Conservation (phyloP, 2,888 invertebrate genomes). For the Eupithecia vulgata region DNA sequence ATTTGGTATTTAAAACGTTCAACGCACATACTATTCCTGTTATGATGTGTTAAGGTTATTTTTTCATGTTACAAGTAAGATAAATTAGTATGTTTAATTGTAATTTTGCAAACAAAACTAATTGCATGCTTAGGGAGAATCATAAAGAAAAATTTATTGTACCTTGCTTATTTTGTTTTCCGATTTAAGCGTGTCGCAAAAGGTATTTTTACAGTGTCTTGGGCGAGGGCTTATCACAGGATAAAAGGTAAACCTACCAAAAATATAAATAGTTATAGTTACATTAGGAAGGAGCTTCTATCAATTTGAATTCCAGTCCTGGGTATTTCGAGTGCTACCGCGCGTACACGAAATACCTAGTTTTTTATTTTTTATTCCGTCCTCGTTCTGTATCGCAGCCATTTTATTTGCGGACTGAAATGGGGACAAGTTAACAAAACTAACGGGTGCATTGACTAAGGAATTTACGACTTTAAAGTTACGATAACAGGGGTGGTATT, state of each 20-base stretch:
- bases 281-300: not conserved
- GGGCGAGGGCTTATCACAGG: not conserved
- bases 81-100: too few relatives aligned
- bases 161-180: not conserved
- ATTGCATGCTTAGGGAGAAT: too few relatives aligned
- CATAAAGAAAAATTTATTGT: too few relatives aligned
- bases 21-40: too few relatives aligned
- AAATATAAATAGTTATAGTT: too few relatives aligned
- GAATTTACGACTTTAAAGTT: conserved; percentile 42
- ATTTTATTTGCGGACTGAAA: conserved; percentile 41
- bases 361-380: conserved; percentile 25
- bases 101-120: too few relatives aligned
- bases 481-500: conserved; percentile 7
- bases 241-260: too few relatives aligned
- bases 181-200: not conserved
- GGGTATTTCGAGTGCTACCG: too few relatives aligned
- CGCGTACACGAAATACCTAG: conserved; percentile 7
- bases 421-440: conserved; percentile 37
- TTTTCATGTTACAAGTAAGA: too few relatives aligned
- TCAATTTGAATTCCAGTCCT: conserved; percentile 3
- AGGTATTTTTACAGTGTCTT: too few relatives aligned
- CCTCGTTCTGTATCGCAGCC: conserved; percentile 32
- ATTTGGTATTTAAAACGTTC: too few relatives aligned
- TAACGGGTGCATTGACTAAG: conserved; percentile 38
- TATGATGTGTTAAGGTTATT: too few relatives aligned